Conservation (phyloP, 2,888 invertebrate species). For the Trachelus troglodyta region DNA sequence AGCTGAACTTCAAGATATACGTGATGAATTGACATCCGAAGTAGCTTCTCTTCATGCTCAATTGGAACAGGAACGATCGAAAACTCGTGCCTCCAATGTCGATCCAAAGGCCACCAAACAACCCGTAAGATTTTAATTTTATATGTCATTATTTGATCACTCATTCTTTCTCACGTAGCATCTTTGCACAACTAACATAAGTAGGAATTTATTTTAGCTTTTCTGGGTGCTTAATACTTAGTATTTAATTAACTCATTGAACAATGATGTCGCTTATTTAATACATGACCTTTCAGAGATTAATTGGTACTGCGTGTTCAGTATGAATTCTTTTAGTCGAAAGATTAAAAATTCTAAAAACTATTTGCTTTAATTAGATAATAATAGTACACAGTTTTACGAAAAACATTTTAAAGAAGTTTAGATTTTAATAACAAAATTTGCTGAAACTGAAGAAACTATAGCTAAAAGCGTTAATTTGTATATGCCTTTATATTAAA, state of each 20-base stretch:
- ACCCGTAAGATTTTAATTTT: slow-evolving; percentile 43
- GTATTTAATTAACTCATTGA: too few relatives aligned
- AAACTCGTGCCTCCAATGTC: slow-evolving; percentile 68
- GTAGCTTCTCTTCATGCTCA: slow-evolving; percentile 76
- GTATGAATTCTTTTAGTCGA: too few relatives aligned
- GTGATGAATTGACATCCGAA: slow-evolving; percentile 80
- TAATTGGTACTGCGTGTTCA: too few relatives aligned
- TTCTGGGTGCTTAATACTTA: too few relatives aligned
- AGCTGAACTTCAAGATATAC: slow-evolving; percentile 76
- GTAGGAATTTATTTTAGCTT: too few relatives aligned
- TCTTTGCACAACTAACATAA: neutral
- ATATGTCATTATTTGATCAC: neutral
- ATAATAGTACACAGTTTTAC: neutral
- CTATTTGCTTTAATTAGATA: too few relatives aligned
- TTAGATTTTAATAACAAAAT: neutral
- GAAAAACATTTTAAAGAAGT: neutral
- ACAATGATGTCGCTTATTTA: too few relatives aligned
- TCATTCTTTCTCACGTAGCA: neutral
- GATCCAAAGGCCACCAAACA: slow-evolving; percentile 67
- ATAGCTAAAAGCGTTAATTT: neutral
- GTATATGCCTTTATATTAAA: neutral
- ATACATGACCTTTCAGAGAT: too few relatives aligned
- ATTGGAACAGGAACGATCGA: slow-evolving; percentile 82
- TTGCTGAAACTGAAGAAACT: neutral
- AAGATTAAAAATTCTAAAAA: too few relatives aligned